phyloP scores from a whole-genome alignment of 2,888 invertebrate genomes.

The Melipona bicolor region DNA sequence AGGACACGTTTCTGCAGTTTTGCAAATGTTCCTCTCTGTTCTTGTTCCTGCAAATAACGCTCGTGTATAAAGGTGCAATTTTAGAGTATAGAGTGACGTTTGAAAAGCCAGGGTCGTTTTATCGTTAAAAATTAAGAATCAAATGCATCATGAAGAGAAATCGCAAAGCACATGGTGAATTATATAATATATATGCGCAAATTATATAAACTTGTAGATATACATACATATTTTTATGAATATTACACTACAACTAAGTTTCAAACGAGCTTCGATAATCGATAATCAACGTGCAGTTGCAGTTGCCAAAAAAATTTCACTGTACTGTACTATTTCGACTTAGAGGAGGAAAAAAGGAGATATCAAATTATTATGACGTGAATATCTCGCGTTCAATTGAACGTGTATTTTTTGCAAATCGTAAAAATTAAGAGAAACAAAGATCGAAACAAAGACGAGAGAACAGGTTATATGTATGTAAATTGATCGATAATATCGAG shows the following conservation, averaged over 20 bases:
- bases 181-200: neutral
- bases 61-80: conserved; percentile 58
- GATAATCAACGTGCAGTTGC: conserved; percentile 15
- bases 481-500: conserved; percentile 19
- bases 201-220: conserved; percentile 2
- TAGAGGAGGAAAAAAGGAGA: neutral
- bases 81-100: conserved; percentile 33
- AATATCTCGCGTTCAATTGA: neutral
- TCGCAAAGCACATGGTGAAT: neutral
- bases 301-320: conserved; percentile 10
- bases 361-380: neutral
- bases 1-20: neutral
- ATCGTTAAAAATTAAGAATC: conserved; percentile 15
- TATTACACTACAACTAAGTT: conserved; percentile 36
- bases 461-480: conserved; percentile 5
- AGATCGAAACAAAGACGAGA: neutral
- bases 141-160: neutral
- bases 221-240: conserved; percentile 10
- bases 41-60: conserved; percentile 49
- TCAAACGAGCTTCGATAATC: conserved; percentile 39
- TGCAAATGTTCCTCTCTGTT: conserved; percentile 20
- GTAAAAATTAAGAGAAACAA: neutral
- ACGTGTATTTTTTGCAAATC: neutral
- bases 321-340: conserved; percentile 25
- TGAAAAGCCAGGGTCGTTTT: conserved; percentile 33